Conservation (phyloP, 2,113 vertebrate genomes). For the Equus przewalskii region DNA sequence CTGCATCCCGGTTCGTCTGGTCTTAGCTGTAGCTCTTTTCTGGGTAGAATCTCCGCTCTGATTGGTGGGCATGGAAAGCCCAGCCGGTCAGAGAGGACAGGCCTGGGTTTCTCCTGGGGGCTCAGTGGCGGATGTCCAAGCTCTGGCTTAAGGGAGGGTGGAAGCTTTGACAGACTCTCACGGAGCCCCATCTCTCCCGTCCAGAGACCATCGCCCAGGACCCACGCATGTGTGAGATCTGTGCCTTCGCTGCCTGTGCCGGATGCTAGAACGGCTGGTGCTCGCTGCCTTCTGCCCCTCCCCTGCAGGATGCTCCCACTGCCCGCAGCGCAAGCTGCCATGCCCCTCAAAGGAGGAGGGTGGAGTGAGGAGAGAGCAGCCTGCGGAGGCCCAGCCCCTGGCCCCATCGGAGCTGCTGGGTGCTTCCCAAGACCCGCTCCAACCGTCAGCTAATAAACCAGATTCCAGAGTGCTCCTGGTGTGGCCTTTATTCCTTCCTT, state of each 20-base stretch:
- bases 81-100: neutral
- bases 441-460: slow-evolving; percentile 73
- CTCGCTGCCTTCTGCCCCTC: neutral
- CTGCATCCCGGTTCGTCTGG: accelerated
- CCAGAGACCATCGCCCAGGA: slow-evolving; percentile 85
- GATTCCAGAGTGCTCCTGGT: neutral
- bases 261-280: slow-evolving; percentile 82
- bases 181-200: slow-evolving; percentile 36
- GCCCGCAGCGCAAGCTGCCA: neutral
- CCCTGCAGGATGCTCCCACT: accelerated
- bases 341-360: neutral
- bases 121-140: neutral
- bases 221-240: slow-evolving; percentile 88
- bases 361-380: neutral
- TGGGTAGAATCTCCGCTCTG: neutral
- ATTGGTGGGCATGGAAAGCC: neutral
- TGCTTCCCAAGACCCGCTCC: neutral
- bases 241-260: slow-evolving; percentile 89
- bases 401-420: neutral
- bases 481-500: neutral
- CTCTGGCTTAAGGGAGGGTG: neutral
- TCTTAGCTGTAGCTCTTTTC: neutral
- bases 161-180: neutral
- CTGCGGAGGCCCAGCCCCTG: neutral
- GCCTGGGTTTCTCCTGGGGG: neutral